phyloP scores from a whole-genome alignment of 2,888 invertebrate genomes.

The Brachyopa scutellaris region DNA sequence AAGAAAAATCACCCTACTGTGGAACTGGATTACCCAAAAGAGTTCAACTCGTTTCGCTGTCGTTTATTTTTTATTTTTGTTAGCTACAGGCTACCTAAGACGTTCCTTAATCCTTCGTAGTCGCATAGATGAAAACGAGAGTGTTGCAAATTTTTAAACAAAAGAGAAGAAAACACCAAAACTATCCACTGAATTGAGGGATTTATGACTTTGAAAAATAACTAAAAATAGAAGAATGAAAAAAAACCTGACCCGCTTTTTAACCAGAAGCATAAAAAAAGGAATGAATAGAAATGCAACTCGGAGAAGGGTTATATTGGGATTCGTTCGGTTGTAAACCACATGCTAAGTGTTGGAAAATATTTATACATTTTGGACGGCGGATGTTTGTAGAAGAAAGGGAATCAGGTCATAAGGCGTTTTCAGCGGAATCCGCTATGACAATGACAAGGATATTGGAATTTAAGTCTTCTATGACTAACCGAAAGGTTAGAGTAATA shows the following conservation, averaged over 20 bases:
- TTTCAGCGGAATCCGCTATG: slow-evolving; percentile 10
- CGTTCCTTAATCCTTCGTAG: slow-evolving; percentile 11
- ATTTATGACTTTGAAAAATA: slow-evolving; percentile 55
- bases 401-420: too few species aligned
- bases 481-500: neutral
- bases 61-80: slow-evolving; percentile 22
- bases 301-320: slow-evolving; percentile 53
- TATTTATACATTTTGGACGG: slow-evolving; percentile 32
- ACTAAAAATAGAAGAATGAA: neutral
- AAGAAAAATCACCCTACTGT: slow-evolving; percentile 30
- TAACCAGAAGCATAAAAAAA: slow-evolving; percentile 34
- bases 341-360: slow-evolving; percentile 65
- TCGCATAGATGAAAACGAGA: slow-evolving; percentile 48
- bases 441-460: slow-evolving; percentile 9
- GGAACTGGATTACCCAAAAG: slow-evolving; percentile 65
- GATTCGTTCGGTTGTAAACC: slow-evolving; percentile 64
- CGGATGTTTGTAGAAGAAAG: slow-evolving; percentile 6
- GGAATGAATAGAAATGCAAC: neutral
- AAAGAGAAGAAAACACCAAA: neutral
- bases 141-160: slow-evolving; percentile 54
- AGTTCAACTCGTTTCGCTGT: slow-evolving; percentile 66
- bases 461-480: neutral
- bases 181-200: slow-evolving; percentile 12
- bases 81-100: slow-evolving; percentile 35
- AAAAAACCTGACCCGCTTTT: slow-evolving; percentile 44